phyloP scores from a whole-genome alignment of 2,113 vertebrate genomes.

The Otolemur garnettii region DNA sequence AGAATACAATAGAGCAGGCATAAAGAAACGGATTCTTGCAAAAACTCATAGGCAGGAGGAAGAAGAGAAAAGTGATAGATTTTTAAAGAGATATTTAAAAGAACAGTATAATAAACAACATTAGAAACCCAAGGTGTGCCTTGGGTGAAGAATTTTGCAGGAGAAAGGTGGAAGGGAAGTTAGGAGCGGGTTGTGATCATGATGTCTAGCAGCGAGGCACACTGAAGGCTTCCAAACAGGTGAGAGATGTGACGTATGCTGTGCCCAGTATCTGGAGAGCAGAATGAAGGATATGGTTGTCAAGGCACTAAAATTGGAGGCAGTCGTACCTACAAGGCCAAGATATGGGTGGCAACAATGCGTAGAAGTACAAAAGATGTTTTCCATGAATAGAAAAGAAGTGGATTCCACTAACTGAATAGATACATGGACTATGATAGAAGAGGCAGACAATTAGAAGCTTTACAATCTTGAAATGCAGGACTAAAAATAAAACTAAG shows the following conservation, averaged over 20 bases:
- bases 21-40: not conserved
- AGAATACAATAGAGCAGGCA: not conserved
- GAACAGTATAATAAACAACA: not conserved
- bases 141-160: not conserved
- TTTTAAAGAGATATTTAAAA: not conserved
- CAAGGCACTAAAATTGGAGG: not conserved
- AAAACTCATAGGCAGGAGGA: not conserved
- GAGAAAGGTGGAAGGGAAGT: not conserved
- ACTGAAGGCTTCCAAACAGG: not conserved
- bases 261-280: fast-evolving
- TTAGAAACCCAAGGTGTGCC: not conserved
- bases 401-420: not conserved
- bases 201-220: not conserved
- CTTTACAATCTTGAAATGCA: not conserved
- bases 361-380: not conserved
- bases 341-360: not conserved
- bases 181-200: not conserved
- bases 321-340: not conserved
- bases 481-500: not conserved
- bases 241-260: not conserved
- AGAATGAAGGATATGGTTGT: not conserved
- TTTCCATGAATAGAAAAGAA: not conserved
- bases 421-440: fast-evolving
- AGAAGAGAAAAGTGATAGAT: not conserved
- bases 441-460: not conserved